Percentiles rank a stretch among this genome's conserved stretches.
phyloP scores from a whole-genome alignment of 2,888 invertebrate species.

The Vannuccia rotundouncinata region DNA sequence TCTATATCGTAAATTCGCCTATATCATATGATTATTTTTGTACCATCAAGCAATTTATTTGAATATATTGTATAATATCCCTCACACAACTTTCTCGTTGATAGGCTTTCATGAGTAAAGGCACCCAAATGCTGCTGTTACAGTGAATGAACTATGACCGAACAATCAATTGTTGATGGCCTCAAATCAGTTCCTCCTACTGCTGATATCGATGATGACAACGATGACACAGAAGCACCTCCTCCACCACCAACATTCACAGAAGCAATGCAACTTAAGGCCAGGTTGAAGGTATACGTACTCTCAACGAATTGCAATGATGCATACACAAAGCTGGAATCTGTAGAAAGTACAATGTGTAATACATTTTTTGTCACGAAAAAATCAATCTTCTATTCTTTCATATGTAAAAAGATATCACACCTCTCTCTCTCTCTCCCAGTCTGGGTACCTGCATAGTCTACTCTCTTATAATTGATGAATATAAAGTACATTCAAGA shows the following conservation, averaged over 20 bases:
- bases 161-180: slow-evolving; percentile 26
- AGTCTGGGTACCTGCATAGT: slow-evolving; percentile 24
- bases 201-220: slow-evolving; percentile 7
- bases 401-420: slow-evolving; percentile 20
- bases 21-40: too few relatives aligned
- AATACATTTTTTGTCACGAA: slow-evolving; percentile 26
- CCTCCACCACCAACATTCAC: slow-evolving; percentile 26
- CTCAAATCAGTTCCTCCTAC: slow-evolving; percentile 26
- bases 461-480: slow-evolving; percentile 24
- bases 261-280: slow-evolving; percentile 18
- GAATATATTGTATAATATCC: too few relatives aligned
- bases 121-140: too few relatives aligned
- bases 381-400: slow-evolving; percentile 23
- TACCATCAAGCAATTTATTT: too few relatives aligned
- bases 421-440: slow-evolving; percentile 19
- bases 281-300: slow-evolving; percentile 17
- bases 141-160: slow-evolving; percentile 12
- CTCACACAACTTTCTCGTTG: too few relatives aligned
- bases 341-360: slow-evolving; percentile 26
- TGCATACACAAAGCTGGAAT: slow-evolving; percentile 20
- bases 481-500: slow-evolving; percentile 19
- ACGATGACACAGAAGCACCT: slow-evolving; percentile 19
- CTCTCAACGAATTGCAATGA: slow-evolving; percentile 20
- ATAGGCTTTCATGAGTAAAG: too few relatives aligned
- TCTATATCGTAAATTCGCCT: too few relatives aligned